phyloP scores from a whole-genome alignment of 2,888 invertebrate genomes.

The Drosophila colorata region DNA sequence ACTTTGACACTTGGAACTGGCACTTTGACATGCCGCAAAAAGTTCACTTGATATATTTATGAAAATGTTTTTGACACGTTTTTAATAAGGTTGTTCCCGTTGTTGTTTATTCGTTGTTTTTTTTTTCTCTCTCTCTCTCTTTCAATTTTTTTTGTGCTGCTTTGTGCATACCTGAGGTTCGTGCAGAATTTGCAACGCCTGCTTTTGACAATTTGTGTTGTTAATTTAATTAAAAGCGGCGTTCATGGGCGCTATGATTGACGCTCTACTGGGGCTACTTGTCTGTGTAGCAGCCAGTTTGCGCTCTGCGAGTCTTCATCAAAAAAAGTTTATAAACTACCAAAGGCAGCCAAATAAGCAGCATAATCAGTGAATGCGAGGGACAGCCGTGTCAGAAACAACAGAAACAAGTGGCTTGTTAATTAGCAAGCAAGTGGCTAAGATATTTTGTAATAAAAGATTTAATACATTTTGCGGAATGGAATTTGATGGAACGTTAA shows the following conservation, averaged over 20 bases:
- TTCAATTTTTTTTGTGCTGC: not conserved
- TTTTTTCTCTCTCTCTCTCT: constrained; percentile 10
- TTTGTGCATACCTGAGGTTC: constrained; percentile 39
- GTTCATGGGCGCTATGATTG: constrained; percentile 36
- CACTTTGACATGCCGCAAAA: constrained; percentile 74
- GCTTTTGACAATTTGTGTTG: constrained; percentile 75
- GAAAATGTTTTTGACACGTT: constrained; percentile 80
- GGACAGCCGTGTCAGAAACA: constrained; percentile 12
- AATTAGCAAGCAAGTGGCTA: constrained; percentile 12
- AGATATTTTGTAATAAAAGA: constrained; percentile 1
- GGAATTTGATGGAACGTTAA: not conserved
- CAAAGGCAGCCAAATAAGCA: constrained; percentile 30
- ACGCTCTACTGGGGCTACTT: constrained; percentile 12
- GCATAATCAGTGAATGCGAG: constrained; percentile 8
- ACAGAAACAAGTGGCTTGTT: constrained; percentile 10
- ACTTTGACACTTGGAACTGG: constrained; percentile 76
- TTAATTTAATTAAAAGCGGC: constrained; percentile 76
- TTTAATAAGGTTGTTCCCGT: constrained; percentile 70
- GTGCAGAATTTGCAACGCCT: constrained; percentile 56
- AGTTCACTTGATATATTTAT: constrained; percentile 75
- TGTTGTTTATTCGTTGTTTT: constrained; percentile 24
- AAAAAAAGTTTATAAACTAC: constrained; percentile 33
- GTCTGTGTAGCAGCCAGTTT: constrained; percentile 36
- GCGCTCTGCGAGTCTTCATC: constrained; percentile 5
- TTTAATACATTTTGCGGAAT: not conserved